Evolutionary conservation across 92 coral and sea anemone species (phyloP).

Genomic region (Palythoa grandiflora): DNA sequence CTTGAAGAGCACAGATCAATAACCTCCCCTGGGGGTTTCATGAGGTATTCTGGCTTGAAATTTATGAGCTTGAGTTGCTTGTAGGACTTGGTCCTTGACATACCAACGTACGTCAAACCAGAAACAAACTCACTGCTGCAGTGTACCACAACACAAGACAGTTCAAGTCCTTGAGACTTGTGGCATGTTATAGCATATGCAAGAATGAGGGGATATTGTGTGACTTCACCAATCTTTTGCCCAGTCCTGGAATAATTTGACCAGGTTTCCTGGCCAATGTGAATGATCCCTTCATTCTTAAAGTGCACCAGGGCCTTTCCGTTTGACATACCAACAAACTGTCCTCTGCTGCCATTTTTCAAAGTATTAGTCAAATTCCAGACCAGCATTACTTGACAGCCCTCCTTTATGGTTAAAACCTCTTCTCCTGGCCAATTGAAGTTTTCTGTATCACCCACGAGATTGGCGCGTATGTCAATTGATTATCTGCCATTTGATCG

Average conservation of each 20-base stretch:
- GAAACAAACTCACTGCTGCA: conserved; percentile 4
- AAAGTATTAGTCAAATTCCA: background rate
- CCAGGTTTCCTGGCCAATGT: conserved; percentile 8
- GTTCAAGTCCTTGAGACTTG: background rate
- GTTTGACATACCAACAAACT: background rate
- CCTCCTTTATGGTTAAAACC: conserved; percentile 5
- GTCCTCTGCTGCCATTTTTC: conserved; percentile 1
- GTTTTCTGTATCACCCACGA: conserved; percentile 11
- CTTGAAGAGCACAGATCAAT: background rate
- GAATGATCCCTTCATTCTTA: background rate
- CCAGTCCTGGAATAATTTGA: conserved; percentile 3
- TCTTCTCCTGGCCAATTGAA: conserved; percentile 33
- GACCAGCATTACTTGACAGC: background rate
- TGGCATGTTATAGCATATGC: background rate
- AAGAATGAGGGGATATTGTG: conserved; percentile 16
- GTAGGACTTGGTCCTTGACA: conserved; percentile 2
- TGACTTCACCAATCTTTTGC: conserved; percentile 5
- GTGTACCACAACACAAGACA: background rate
- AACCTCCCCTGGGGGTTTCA: conserved; percentile 1
- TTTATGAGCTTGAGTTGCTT: background rate
- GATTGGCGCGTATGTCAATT: conserved; percentile 21
- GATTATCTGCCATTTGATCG: conserved; percentile 32
- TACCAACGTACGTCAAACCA: background rate
- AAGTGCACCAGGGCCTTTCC: background rate
- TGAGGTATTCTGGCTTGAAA: background rate